A percentile compares a stretch with the other conserved stretches of the same genome.
Evolutionary conservation across 2,797 vertebrate genomes (phyloP).

Genomic region (Lepilemur ruficaudatus): DNA sequence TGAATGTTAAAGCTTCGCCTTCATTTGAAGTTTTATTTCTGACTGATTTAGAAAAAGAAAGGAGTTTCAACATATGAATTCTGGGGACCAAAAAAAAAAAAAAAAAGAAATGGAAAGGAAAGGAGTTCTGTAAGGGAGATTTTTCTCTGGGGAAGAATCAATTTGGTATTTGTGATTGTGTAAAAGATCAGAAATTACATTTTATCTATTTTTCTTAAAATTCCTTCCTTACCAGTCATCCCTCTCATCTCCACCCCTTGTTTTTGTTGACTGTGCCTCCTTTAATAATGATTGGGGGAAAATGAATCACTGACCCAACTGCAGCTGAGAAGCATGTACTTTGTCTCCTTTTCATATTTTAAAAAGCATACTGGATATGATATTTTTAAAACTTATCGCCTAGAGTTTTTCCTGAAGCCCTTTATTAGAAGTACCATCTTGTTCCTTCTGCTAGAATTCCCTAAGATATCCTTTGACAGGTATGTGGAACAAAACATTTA

Average conservation of each 20-base stretch:
- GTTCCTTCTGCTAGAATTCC: neutral
- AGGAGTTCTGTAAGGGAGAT: neutral
- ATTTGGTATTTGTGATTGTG: neutral
- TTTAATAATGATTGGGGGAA: neutral
- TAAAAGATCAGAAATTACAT: neutral
- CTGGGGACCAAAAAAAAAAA: neutral
- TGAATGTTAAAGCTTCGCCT: neutral
- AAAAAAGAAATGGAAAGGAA: neutral
- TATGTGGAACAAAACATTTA: neutral
- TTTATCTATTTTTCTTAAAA: neutral
- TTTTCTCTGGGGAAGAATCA: neutral
- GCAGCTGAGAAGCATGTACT: neutral
- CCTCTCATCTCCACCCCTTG: neutral
- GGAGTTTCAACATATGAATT: neutral
- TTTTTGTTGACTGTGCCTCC: neutral
- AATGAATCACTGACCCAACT: neutral
- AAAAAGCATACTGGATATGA: neutral
- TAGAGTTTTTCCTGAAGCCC: neutral
- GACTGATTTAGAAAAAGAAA: neutral
- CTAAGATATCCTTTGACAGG: neutral
- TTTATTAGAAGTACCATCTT: neutral
- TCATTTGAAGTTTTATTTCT: neutral
- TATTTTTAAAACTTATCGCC: constrained; percentile 1
- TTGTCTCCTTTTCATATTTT: neutral
- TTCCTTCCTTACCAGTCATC: neutral